phyloP scores from a whole-genome alignment of 1,140 invertebrate species.

The Neodiprion fabricii region DNA sequence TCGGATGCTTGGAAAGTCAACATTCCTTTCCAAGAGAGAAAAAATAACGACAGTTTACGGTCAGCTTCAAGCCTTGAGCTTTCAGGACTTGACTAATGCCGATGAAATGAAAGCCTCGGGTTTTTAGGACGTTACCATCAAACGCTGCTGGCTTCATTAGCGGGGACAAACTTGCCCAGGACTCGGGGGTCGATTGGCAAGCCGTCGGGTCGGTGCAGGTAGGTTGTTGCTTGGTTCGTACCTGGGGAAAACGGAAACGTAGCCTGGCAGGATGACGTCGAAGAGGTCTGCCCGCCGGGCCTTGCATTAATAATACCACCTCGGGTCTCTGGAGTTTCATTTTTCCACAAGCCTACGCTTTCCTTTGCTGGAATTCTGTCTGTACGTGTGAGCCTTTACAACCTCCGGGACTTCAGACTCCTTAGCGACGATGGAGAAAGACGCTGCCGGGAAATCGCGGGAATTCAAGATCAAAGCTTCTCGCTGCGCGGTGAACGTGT shows the following conservation, averaged over 20 bases:
- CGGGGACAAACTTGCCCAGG: not conserved
- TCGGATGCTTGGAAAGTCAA: too few species aligned
- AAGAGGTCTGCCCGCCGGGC: not conserved
- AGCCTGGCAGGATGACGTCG: not conserved
- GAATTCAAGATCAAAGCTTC: not conserved
- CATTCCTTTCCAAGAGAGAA: too few species aligned
- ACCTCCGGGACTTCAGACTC: not conserved
- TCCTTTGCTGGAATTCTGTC: not conserved
- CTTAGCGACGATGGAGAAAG: too few species aligned
- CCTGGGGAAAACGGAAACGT: not conserved
- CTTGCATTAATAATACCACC: constrained; percentile 1
- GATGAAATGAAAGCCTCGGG: too few species aligned
- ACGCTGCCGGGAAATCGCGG: too few species aligned
- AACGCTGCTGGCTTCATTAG: not conserved
- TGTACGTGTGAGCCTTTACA: not conserved
- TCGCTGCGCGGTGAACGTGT: not conserved
- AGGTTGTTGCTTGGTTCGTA: too few species aligned
- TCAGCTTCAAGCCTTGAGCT: too few species aligned
- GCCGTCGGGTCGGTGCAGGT: not conserved
- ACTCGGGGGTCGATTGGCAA: not conserved
- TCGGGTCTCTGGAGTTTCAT: not conserved
- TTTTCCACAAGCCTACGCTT: not conserved
- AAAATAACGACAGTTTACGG: too few species aligned
- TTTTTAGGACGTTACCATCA: too few species aligned
- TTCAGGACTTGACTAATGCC: too few species aligned